These are phyloP conservation scores for Meteorus cinctellus DNA, from an alignment of 2,888 invertebrate genomes.

Conservation along the genomic window DNA sequence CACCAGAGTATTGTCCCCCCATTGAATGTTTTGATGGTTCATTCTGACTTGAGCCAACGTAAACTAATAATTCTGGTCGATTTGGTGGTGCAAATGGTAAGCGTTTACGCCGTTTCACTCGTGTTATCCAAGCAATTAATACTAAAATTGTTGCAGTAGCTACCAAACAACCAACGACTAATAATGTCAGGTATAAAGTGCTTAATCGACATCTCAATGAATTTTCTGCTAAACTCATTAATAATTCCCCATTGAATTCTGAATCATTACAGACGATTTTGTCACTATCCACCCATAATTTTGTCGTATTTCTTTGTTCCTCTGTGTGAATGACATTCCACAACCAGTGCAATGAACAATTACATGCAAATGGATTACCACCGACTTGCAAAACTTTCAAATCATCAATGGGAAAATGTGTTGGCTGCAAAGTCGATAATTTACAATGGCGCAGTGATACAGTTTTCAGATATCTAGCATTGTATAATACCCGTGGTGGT, in stretches of 20 bases:
- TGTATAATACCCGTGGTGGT: slow-evolving; percentile 85
- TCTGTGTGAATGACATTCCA: slow-evolving; percentile 81
- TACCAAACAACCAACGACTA: slow-evolving; percentile 69
- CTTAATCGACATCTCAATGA: slow-evolving; percentile 67
- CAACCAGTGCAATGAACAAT: slow-evolving; percentile 90
- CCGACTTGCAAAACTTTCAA: slow-evolving; percentile 84
- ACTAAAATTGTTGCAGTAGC: slow-evolving; percentile 67
- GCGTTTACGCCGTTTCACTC: slow-evolving; percentile 65
- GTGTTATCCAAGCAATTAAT: slow-evolving; percentile 67
- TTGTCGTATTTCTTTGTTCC: slow-evolving; percentile 66
- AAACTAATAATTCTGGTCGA: slow-evolving; percentile 69
- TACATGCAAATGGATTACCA: slow-evolving; percentile 89
- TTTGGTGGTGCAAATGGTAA: slow-evolving; percentile 65
- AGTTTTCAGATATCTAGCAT: slow-evolving; percentile 84
- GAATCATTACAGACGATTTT: slow-evolving; percentile 69
- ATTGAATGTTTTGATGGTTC: slow-evolving; percentile 60
- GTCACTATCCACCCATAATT: slow-evolving; percentile 68
- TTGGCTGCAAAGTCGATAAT: slow-evolving; percentile 83
- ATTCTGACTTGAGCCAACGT: slow-evolving; percentile 65
- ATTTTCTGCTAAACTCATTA: slow-evolving; percentile 66
- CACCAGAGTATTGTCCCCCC: slow-evolving; percentile 55
- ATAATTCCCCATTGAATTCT: slow-evolving; percentile 67
- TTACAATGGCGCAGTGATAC: slow-evolving; percentile 86
- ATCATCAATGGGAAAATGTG: slow-evolving; percentile 88
- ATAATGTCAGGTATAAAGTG: slow-evolving; percentile 68